Evolutionary conservation across 2,888 invertebrate genomes (phyloP).

Genomic region (Ochropleura plecta): DNA sequence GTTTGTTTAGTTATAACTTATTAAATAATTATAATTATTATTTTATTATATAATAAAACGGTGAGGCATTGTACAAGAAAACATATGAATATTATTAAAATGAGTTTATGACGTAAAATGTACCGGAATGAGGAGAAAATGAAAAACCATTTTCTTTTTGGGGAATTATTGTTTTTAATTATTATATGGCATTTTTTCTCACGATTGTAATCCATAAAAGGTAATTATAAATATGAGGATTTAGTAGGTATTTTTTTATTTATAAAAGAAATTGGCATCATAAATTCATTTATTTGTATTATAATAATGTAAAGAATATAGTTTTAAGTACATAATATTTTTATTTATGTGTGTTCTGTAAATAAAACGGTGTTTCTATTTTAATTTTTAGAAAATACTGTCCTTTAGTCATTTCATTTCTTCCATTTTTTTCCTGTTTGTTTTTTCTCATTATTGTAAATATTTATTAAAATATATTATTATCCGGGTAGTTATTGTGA

Average conservation of each 20-base stretch:
- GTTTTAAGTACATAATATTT: conserved; percentile 25
- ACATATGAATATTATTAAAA: neutral
- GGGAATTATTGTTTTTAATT: neutral
- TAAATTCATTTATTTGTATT: conserved; percentile 28
- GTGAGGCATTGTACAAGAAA: conserved; percentile 47
- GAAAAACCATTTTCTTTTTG: neutral
- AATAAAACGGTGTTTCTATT: conserved; percentile 44
- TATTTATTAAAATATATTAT: conserved; percentile 61
- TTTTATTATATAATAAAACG: conserved; percentile 31
- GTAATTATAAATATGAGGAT: neutral
- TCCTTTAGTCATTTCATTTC: conserved; percentile 68
- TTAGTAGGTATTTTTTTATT: neutral
- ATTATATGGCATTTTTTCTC: neutral
- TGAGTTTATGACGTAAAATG: neutral
- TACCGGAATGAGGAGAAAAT: neutral
- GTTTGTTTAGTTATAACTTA: conserved; percentile 25
- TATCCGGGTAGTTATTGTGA: conserved; percentile 65
- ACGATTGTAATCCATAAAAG: neutral
- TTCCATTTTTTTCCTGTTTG: conserved; percentile 59
- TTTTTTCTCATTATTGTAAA: conserved; percentile 58
- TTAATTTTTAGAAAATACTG: conserved; percentile 41
- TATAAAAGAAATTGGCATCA: neutral
- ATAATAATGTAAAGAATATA: conserved; percentile 41
- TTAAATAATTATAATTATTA: conserved; percentile 25
- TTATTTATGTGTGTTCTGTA: conserved; percentile 63